Evolutionary conservation across 2,888 invertebrate genomes (phyloP).

Genomic region (Apotomis betuletana): DNA sequence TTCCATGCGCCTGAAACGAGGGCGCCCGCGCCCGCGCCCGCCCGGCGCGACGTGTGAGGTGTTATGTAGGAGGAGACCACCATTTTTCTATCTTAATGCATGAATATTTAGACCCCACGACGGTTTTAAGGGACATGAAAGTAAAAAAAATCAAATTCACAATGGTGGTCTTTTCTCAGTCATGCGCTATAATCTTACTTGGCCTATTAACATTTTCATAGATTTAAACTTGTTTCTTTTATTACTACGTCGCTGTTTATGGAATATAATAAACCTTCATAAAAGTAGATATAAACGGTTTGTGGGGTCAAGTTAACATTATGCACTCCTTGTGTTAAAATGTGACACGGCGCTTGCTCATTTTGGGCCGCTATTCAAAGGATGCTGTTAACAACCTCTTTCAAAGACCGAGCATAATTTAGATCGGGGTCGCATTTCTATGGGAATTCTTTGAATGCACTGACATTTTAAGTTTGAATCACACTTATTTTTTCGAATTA

Average conservation of each 20-base stretch:
- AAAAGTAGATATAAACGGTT: constrained; percentile 68
- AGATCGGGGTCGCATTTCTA: constrained; percentile 80
- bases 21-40: constrained; percentile 38
- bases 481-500: constrained; percentile 22
- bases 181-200: constrained; percentile 26
- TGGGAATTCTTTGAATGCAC: constrained; percentile 72
- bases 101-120: constrained; percentile 22
- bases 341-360: constrained; percentile 80
- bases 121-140: constrained; percentile 7
- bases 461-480: constrained; percentile 50
- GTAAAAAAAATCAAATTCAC: constrained; percentile 22
- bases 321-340: constrained; percentile 72
- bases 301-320: constrained; percentile 78
- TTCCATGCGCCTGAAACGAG: constrained; percentile 47
- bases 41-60: constrained; percentile 61
- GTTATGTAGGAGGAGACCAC: constrained; percentile 61
- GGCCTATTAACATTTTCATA: constrained; percentile 63
- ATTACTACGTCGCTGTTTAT: constrained; percentile 61
- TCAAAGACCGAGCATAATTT: constrained; percentile 82
- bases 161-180: constrained; percentile 36
- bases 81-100: constrained; percentile 35
- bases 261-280: constrained; percentile 69
- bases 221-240: constrained; percentile 64
- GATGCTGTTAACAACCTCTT: constrained; percentile 82
- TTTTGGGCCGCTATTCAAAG: constrained; percentile 78